Evolutionary conservation across 2,888 invertebrate genomes (phyloP).

Genomic region (Eilema caniola): DNA sequence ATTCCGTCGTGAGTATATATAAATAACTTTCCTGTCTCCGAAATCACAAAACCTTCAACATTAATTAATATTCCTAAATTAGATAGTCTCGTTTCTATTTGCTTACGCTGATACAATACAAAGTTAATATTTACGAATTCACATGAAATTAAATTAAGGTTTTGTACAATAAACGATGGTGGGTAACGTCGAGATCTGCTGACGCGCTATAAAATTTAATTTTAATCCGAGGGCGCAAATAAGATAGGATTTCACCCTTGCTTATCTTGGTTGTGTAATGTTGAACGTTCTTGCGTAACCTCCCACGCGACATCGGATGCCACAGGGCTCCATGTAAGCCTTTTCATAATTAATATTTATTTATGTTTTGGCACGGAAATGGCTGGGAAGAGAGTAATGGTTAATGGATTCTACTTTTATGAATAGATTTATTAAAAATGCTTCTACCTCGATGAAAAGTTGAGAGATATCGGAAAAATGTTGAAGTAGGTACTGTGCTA

Average conservation of each 20-base stretch:
- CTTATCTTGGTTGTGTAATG: slow-evolving; percentile 71
- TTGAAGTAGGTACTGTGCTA: not conserved
- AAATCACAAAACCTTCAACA: slow-evolving; percentile 31
- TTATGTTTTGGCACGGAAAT: slow-evolving; percentile 25
- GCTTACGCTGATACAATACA: slow-evolving; percentile 46
- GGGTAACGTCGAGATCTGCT: slow-evolving; percentile 66
- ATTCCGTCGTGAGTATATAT: not conserved
- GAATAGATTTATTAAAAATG: slow-evolving; percentile 1
- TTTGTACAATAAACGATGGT: slow-evolving; percentile 72
- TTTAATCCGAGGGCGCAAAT: slow-evolving; percentile 81
- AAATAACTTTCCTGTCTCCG: not conserved
- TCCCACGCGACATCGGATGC: slow-evolving; percentile 55
- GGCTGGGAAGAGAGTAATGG: slow-evolving; percentile 7
- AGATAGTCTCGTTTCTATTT: slow-evolving; percentile 46
- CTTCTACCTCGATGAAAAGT: not conserved
- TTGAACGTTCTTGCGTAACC: slow-evolving; percentile 58
- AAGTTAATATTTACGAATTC: slow-evolving; percentile 71
- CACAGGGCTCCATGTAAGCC: slow-evolving; percentile 45
- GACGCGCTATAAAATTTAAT: slow-evolving; percentile 83
- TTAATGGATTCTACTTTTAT: slow-evolving; percentile 21
- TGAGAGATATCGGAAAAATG: not conserved
- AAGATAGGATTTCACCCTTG: slow-evolving; percentile 82
- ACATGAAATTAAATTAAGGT: slow-evolving; percentile 76
- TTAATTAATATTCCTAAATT: slow-evolving; percentile 37
- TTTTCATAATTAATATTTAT: slow-evolving; percentile 41